Percentiles rank a stretch among this genome's conserved stretches.
phyloP scores from a whole-genome alignment of 2,888 invertebrate species.

The Drosophila planitibia region DNA sequence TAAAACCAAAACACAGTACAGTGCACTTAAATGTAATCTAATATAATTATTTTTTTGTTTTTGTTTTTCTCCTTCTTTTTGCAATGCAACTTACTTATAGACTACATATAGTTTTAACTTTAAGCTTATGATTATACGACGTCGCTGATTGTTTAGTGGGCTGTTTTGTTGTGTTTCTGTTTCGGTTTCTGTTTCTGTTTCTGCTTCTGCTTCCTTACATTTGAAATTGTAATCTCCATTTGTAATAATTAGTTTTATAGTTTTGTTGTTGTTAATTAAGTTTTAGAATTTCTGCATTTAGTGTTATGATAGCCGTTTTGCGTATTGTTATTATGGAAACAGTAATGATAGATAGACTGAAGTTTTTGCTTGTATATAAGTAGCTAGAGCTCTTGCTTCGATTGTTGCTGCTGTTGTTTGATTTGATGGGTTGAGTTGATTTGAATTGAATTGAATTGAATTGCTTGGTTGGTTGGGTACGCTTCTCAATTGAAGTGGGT shows the following conservation, averaged over 20 bases:
- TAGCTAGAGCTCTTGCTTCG: conserved; percentile 71
- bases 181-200: conserved; percentile 30
- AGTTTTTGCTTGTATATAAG: conserved; percentile 25
- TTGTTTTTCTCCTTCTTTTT: conserved; percentile 30
- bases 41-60: conserved; percentile 27
- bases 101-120: conserved; percentile 71
- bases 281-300: conserved; percentile 36
- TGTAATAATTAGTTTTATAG: conserved; percentile 32
- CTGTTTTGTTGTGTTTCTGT: conserved; percentile 48
- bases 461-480: conserved; percentile 19
- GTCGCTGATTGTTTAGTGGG: conserved; percentile 80
- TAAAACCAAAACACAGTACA: conserved; percentile 80
- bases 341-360: conserved; percentile 19
- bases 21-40: conserved; percentile 68
- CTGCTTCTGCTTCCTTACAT: conserved; percentile 12
- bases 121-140: conserved; percentile 79
- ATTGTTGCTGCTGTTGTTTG: conserved; percentile 66
- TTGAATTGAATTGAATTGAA: conserved; percentile 15
- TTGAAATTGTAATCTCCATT: conserved; percentile 39
- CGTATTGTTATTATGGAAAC: conserved; percentile 28
- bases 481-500: conserved; percentile 55
- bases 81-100: conserved; percentile 72
- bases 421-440: conserved; percentile 51
- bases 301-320: conserved; percentile 18
- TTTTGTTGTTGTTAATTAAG: conserved; percentile 24